These are phyloP conservation scores for Vimba vimba DNA, from an alignment of 2,113 vertebrate species.

Conservation along the genomic window DNA sequence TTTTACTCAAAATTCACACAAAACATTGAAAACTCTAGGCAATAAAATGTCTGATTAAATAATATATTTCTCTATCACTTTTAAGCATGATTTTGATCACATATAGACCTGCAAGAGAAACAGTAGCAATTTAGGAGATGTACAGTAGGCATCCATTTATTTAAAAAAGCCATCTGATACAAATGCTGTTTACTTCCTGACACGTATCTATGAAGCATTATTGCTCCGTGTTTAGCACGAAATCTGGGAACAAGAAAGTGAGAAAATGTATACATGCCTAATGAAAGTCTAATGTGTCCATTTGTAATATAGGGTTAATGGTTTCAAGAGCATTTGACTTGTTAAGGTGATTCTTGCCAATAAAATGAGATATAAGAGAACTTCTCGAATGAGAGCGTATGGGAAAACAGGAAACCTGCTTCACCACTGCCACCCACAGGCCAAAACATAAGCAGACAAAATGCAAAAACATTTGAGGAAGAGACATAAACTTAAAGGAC, in stretches of 20 bases:
- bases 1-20: no score
- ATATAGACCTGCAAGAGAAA: not conserved
- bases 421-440: conserved; percentile 68
- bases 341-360: not conserved
- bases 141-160: not conserved
- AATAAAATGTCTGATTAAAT: no score
- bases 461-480: not conserved
- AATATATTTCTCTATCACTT: not conserved
- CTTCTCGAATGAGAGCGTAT: not conserved
- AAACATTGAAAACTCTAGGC: no score
- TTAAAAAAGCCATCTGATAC: not conserved
- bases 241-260: not conserved
- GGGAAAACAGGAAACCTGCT: conserved; percentile 42
- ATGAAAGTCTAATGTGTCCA: conserved; percentile 16
- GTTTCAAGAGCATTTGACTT: conserved; percentile 1
- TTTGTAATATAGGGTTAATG: not conserved
- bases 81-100: not conserved
- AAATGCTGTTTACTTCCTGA: not conserved
- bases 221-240: not conserved
- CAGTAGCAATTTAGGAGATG: not conserved
- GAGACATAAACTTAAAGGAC: not conserved
- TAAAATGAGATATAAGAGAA: not conserved
- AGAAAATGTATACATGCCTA: conserved; percentile 12
- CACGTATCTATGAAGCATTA: not conserved
- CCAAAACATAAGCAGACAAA: not conserved